These are phyloP conservation scores for Andrena marginata DNA, from an alignment of 2,888 invertebrate genomes.

Conservation along the genomic window DNA sequence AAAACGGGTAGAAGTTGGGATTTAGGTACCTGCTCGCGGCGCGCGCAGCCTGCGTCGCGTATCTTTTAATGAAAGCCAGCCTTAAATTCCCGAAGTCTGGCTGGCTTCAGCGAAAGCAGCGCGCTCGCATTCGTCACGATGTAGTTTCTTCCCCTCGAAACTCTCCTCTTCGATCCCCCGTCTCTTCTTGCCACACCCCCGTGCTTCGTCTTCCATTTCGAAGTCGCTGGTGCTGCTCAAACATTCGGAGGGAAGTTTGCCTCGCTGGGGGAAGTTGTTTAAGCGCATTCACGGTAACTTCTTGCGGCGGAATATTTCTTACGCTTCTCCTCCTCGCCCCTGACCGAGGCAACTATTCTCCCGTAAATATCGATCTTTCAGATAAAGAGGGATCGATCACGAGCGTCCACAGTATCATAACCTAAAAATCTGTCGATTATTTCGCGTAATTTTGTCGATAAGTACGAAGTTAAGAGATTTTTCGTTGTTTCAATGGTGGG, in stretches of 20 bases:
- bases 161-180: background rate
- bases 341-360: background rate
- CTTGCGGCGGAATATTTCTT: background rate
- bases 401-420: too few relatives aligned
- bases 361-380: too few relatives aligned
- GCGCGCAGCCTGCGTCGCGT: background rate
- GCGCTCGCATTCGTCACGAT: slow-evolving; percentile 22
- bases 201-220: slow-evolving; percentile 24
- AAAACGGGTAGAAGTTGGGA: slow-evolving; percentile 20
- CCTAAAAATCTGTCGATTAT: too few relatives aligned
- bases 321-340: background rate
- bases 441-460: too few relatives aligned
- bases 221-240: slow-evolving; percentile 27
- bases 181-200: background rate
- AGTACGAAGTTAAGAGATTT: too few relatives aligned
- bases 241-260: slow-evolving; percentile 31
- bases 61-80: slow-evolving; percentile 35
- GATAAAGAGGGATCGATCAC: too few relatives aligned
- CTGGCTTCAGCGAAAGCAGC: slow-evolving; percentile 11
- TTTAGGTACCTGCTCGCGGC: background rate
- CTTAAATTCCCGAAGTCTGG: slow-evolving; percentile 30
- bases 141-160: slow-evolving; percentile 22
- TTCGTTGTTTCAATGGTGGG: too few relatives aligned
- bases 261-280: slow-evolving; percentile 20
- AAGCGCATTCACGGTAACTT: slow-evolving; percentile 18